A percentile compares a stretch with the other conserved stretches of the same genome.
Conservation (phyloP, 2,797 vertebrate species). For the Gymnoscopelus braueri region DNA sequence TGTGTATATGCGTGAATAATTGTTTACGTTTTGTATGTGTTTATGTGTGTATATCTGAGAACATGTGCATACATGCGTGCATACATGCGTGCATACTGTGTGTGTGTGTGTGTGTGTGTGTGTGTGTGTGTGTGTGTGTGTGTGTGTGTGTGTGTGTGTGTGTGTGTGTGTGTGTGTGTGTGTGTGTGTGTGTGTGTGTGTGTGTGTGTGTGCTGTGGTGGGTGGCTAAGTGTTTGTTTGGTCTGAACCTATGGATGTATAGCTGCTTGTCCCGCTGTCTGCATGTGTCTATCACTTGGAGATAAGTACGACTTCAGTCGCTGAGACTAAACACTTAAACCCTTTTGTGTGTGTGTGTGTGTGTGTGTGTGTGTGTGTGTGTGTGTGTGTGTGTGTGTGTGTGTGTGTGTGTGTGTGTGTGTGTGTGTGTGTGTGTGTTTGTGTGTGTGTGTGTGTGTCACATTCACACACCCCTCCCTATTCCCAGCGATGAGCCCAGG, state of each 20-base stretch:
- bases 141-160: background rate
- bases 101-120: slow-evolving; percentile 15
- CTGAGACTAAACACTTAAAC: slow-evolving; percentile 67
- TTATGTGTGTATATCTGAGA: background rate
- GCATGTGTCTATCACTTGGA: slow-evolving; percentile 59
- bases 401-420: slow-evolving; percentile 46
- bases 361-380: slow-evolving; percentile 43
- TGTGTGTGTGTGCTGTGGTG: background rate
- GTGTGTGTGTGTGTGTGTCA: slow-evolving; percentile 28
- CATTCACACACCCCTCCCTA: slow-evolving; percentile 38
- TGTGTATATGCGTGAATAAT: background rate
- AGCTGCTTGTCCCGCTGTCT: slow-evolving; percentile 49
- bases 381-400: slow-evolving; percentile 47
- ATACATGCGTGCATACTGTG: background rate
- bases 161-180: background rate
- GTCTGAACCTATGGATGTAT: slow-evolving; percentile 63
- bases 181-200: slow-evolving; percentile 1
- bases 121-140: slow-evolving; percentile 3
- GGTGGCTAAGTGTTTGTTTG: slow-evolving; percentile 64
- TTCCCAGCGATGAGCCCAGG: slow-evolving; percentile 70
- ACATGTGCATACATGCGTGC: background rate
- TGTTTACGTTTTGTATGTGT: background rate
- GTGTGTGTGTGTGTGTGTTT: slow-evolving; percentile 55
- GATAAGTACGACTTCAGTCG: slow-evolving; percentile 64
- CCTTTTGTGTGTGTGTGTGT: slow-evolving; percentile 52